Conservation (phyloP, 1,140 invertebrate species). For the Cyclargus thomasi region DNA sequence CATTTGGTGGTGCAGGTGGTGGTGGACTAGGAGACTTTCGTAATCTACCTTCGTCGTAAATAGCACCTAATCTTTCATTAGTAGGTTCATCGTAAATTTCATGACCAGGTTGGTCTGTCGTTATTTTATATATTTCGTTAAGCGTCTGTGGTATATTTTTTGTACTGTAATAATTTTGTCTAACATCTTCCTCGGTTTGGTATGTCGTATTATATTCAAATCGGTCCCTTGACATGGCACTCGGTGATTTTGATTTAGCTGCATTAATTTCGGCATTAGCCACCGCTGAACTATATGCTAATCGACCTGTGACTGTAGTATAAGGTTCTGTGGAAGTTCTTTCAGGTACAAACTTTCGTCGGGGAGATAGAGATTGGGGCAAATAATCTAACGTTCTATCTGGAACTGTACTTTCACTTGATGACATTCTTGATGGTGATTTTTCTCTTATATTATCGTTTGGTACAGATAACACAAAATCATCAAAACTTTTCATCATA, state of each 20-base stretch:
- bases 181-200: constrained; percentile 49
- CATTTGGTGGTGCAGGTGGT: constrained; percentile 84
- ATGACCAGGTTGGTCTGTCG: constrained; percentile 76
- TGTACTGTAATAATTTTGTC: constrained; percentile 52
- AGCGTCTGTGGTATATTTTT: constrained; percentile 51
- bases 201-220: constrained; percentile 67
- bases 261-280: constrained; percentile 76
- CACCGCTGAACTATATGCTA: constrained; percentile 78
- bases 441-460: constrained; percentile 67
- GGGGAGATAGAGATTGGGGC: constrained; percentile 71
- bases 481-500: constrained; percentile 77
- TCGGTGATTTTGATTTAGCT: constrained; percentile 70
- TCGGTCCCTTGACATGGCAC: constrained; percentile 66
- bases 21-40: constrained; percentile 82
- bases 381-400: constrained; percentile 76
- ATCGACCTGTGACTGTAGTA: constrained; percentile 76
- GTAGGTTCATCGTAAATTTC: constrained; percentile 80
- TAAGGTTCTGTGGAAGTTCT: constrained; percentile 75
- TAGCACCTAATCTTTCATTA: constrained; percentile 71
- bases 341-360: constrained; percentile 73
- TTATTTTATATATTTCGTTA: constrained; percentile 54
- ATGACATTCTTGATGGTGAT: constrained; percentile 77
- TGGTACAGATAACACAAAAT: constrained; percentile 70
- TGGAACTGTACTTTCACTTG: constrained; percentile 66
- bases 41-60: constrained; percentile 73